Evolutionary conservation across 2,797 vertebrate species (phyloP).

Genomic region (Pteronotus mesoamericanus): DNA sequence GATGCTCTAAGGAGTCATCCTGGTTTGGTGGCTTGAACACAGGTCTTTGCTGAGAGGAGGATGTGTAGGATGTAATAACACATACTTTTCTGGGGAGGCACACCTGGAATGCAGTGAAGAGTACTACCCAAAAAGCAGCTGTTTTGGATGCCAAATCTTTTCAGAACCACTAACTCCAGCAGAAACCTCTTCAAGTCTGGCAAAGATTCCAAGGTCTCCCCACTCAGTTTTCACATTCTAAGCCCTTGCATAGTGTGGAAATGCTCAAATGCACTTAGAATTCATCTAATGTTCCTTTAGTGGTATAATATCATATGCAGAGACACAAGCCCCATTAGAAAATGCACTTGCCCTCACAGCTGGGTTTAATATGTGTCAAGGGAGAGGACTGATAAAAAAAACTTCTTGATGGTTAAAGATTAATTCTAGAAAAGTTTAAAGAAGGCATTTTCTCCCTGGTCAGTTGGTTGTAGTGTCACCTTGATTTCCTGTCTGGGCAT

Average conservation of each 20-base stretch:
- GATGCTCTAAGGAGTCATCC: conserved; percentile 7
- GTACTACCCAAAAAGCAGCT: background rate
- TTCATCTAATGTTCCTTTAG: background rate
- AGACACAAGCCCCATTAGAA: background rate
- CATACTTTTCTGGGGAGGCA: background rate
- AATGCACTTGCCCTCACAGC: background rate
- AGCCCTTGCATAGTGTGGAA: background rate
- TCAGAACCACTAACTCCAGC: background rate
- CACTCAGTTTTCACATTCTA: background rate
- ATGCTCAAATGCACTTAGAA: background rate
- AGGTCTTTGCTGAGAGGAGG: background rate
- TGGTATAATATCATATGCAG: background rate
- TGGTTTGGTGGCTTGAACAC: background rate
- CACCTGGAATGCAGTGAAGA: background rate
- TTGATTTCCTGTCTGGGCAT: no score
- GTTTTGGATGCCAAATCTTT: conserved; percentile 20
- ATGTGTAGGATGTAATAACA: background rate
- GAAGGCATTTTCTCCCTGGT: background rate
- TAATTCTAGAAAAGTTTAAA: background rate
- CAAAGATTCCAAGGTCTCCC: conserved; percentile 21
- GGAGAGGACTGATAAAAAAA: background rate
- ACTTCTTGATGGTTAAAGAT: background rate
- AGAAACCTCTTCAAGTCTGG: conserved; percentile 33
- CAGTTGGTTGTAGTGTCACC: no score
- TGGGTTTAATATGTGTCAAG: background rate